phyloP scores from a whole-genome alignment of 2,888 invertebrate genomes.

The Leptinotarsa peninsularis region DNA sequence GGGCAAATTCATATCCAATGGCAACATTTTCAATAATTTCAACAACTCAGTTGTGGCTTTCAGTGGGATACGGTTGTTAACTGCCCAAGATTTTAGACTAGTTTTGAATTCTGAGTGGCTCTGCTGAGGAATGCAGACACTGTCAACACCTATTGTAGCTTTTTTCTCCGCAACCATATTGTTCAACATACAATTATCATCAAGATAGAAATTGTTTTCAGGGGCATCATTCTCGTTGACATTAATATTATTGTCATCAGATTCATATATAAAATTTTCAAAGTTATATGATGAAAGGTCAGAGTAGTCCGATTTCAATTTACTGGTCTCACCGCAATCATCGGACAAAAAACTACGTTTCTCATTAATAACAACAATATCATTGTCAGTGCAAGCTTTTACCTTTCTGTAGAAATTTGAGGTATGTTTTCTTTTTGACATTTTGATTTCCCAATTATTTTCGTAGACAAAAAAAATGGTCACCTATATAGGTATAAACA shows the following conservation, averaged over 20 bases:
- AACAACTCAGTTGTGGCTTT: slow-evolving; percentile 1
- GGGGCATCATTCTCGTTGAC: background rate
- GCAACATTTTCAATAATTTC: background rate
- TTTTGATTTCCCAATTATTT: background rate
- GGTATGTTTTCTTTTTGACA: background rate
- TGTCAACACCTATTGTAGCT: slow-evolving; percentile 1
- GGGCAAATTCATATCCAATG: slow-evolving; percentile 2
- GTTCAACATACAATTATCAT: slow-evolving; percentile 2
- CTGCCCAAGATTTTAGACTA: background rate
- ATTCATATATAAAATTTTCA: background rate
- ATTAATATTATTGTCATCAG: background rate
- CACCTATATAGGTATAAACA: background rate
- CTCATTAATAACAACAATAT: slow-evolving; percentile 8
- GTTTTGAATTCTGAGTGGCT: slow-evolving; percentile 1
- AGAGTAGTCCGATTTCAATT: background rate
- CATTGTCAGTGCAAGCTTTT: background rate
- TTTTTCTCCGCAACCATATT: background rate
- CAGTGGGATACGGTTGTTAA: background rate
- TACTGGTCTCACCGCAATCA: background rate
- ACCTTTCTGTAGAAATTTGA: slow-evolving; percentile 6
- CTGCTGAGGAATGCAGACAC: background rate
- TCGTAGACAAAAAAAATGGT: background rate
- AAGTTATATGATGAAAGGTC: background rate
- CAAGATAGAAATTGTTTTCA: background rate
- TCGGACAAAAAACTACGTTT: background rate